phyloP scores from a whole-genome alignment of 2,113 vertebrate genomes.

The Benitochromis conjunctus region DNA sequence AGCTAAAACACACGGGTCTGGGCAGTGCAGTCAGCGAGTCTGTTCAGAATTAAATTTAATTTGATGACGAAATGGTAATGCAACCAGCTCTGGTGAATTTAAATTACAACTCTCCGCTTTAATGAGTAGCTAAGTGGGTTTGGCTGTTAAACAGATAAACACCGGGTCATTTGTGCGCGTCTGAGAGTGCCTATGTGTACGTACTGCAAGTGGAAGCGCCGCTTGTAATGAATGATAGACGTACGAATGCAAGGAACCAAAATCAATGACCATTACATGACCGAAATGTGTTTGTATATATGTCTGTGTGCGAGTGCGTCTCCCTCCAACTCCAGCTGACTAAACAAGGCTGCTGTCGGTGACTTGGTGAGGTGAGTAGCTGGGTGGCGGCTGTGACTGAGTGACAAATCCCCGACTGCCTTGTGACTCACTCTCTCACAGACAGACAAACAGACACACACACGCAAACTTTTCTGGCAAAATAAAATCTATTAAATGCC shows the following conservation, averaged over 20 bases:
- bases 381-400: constrained; percentile 45
- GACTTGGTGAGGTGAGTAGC: constrained; percentile 1
- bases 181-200: background rate
- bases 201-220: background rate
- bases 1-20: constrained; percentile 34
- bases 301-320: background rate
- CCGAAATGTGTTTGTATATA: constrained; percentile 8
- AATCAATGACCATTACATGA: constrained; percentile 23
- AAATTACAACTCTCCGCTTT: constrained; percentile 11
- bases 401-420: constrained; percentile 34
- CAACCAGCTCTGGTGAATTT: constrained; percentile 11
- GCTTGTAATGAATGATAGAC: constrained; percentile 12
- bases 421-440: constrained; percentile 20
- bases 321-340: constrained; percentile 11
- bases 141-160: constrained; percentile 27
- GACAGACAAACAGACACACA: background rate
- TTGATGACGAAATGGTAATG: constrained; percentile 49
- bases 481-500: background rate
- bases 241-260: constrained; percentile 3
- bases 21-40: constrained; percentile 9
- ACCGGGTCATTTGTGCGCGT: background rate
- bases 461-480: background rate
- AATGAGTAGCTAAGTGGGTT: constrained; percentile 24
- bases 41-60: constrained; percentile 31
- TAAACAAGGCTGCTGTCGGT: constrained; percentile 26